A percentile compares a stretch with the other conserved stretches of the same genome.
These are phyloP conservation scores for Caenorhabditis uteleia DNA, from an alignment of 2,888 invertebrate genomes.

Conservation along the genomic window DNA sequence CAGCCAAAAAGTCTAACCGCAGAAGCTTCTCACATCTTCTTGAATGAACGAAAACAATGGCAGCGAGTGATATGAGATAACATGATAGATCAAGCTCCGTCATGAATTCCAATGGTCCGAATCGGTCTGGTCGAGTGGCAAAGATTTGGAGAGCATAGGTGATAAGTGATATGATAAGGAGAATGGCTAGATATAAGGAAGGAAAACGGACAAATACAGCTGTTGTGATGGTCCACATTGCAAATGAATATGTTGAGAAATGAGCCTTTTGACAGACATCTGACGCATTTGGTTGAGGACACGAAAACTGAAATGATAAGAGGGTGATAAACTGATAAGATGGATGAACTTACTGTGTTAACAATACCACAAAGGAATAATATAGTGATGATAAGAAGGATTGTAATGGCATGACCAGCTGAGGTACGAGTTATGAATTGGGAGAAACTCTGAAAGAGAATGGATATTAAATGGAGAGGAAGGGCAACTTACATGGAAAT, in stretches of 20 bases:
- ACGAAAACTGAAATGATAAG: slow-evolving; percentile 53
- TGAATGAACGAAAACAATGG: slow-evolving; percentile 55
- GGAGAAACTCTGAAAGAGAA: slow-evolving; percentile 61
- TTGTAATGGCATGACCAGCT: slow-evolving; percentile 64
- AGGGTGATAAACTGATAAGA: not conserved
- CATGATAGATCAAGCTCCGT: slow-evolving; percentile 59
- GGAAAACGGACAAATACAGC: slow-evolving; percentile 58
- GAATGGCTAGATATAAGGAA: slow-evolving; percentile 34
- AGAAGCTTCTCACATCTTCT: slow-evolving; percentile 61
- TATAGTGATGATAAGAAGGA: slow-evolving; percentile 61
- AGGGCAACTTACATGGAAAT: slow-evolving; percentile 63
- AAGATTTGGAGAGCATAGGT: slow-evolving; percentile 62
- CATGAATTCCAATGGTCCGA: slow-evolving; percentile 51
- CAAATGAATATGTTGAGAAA: slow-evolving; percentile 63
- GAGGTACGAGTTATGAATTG: slow-evolving; percentile 67
- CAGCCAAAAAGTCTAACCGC: slow-evolving; percentile 63
- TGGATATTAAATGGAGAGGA: not conserved
- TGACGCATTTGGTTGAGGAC: slow-evolving; percentile 44
- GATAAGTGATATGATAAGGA: slow-evolving; percentile 30
- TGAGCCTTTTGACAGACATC: slow-evolving; percentile 51
- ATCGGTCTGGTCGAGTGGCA: slow-evolving; percentile 53
- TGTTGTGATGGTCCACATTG: slow-evolving; percentile 64
- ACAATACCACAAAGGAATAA: slow-evolving; percentile 67
- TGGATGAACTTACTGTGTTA: slow-evolving; percentile 55
- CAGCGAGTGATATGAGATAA: slow-evolving; percentile 50